Conservation (phyloP, 2,113 vertebrate species). For the Telmatochromis brichardi region DNA sequence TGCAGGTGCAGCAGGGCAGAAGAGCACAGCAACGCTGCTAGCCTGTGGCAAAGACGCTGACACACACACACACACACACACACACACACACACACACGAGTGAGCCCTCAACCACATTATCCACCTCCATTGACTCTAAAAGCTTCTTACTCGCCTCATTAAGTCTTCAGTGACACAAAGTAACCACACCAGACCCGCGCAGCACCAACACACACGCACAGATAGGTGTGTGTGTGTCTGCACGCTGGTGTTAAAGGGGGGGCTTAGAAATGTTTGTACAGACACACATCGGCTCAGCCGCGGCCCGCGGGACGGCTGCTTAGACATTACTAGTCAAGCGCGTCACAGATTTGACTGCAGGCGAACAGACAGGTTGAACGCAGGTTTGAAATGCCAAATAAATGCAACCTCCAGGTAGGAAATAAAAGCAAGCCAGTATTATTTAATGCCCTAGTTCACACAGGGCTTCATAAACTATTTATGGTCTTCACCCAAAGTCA, state of each 20-base stretch:
- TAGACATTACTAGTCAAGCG: constrained; percentile 49
- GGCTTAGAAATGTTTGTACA: neutral
- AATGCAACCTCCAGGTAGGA: neutral
- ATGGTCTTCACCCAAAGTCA: neutral
- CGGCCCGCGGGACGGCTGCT: constrained; percentile 46
- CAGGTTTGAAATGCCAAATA: neutral
- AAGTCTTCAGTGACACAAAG: constrained; percentile 70
- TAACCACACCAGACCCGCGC: constrained; percentile 52
- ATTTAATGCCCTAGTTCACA: neutral
- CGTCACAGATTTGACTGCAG: constrained; percentile 41
- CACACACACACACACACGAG: constrained; percentile 15
- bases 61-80: neutral
- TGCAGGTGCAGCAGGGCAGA: constrained; percentile 40
- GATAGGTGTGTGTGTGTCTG: constrained; percentile 6
- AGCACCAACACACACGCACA: neutral
- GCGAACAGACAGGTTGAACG: constrained; percentile 24
- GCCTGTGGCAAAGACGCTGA: constrained; percentile 17
- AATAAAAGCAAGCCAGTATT: neutral
- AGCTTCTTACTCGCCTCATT: constrained; percentile 74
- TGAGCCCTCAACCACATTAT: constrained; percentile 62
- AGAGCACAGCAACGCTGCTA: constrained; percentile 5
- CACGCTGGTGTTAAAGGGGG: neutral
- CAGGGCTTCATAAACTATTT: neutral
- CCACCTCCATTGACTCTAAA: constrained; percentile 73
- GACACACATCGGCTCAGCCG: constrained; percentile 29